Conservation (phyloP, 2,888 invertebrate species). For the Xestia rhomboidea region DNA sequence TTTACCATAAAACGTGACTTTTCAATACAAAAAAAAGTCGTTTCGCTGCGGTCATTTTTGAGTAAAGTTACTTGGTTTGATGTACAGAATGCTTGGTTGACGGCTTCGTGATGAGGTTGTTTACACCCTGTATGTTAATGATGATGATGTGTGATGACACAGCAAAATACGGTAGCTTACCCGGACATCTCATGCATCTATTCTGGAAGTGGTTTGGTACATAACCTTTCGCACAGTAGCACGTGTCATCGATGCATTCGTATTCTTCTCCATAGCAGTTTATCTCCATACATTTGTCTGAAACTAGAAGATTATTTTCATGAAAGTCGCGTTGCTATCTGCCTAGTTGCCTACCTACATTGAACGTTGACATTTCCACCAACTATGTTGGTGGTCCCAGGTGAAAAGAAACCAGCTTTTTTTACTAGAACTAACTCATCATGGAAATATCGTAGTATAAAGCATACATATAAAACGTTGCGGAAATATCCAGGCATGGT, state of each 20-base stretch:
- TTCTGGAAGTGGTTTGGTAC: slow-evolving; percentile 79
- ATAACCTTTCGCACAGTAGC: slow-evolving; percentile 83
- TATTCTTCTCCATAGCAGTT: slow-evolving; percentile 82
- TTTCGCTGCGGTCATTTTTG: no score
- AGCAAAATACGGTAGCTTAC: slow-evolving; percentile 68
- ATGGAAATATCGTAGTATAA: not conserved
- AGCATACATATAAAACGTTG: not conserved
- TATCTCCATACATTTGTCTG: slow-evolving; percentile 76
- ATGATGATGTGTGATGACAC: not conserved
- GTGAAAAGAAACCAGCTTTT: not conserved
- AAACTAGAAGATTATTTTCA: slow-evolving; percentile 23
- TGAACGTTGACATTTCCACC: not conserved
- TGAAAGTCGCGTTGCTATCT: not conserved
- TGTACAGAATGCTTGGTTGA: no score
- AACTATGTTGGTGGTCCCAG: not conserved
- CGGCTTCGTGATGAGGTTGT: no score
- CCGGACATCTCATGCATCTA: slow-evolving; percentile 84
- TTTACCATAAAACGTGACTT: no score
- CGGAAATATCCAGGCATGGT: not conserved
- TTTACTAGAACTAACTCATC: not conserved
- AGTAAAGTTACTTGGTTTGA: no score
- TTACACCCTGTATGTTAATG: no score
- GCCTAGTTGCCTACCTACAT: not conserved
- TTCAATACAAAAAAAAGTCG: no score
- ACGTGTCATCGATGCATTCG: slow-evolving; percentile 81